phyloP scores from a whole-genome alignment of 1,140 invertebrate species.

The Battus philenor region DNA sequence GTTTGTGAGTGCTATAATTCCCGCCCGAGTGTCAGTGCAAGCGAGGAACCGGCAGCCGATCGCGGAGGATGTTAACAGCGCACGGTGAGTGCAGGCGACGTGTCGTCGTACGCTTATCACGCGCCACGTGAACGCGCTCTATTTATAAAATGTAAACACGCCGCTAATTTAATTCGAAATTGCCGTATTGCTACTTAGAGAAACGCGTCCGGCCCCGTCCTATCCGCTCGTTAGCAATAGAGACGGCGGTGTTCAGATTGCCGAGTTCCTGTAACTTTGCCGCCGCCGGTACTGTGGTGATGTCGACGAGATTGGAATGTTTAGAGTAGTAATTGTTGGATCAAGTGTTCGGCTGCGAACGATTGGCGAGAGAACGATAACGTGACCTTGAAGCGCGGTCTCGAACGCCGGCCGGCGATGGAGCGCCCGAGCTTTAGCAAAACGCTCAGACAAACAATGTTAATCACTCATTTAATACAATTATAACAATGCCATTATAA shows the following conservation, averaged over 20 bases:
- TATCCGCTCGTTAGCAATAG: slow-evolving; percentile 51
- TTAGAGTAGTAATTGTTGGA: slow-evolving; percentile 18
- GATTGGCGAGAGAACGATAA: slow-evolving; percentile 68
- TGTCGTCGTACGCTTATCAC: slow-evolving; percentile 55
- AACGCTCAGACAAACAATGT: slow-evolving; percentile 60
- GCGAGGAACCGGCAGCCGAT: slow-evolving; percentile 50
- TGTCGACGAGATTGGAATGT: slow-evolving; percentile 28
- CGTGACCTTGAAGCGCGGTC: slow-evolving; percentile 64
- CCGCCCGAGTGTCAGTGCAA: slow-evolving; percentile 70
- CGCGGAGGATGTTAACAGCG: slow-evolving; percentile 73
- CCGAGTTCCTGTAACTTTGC: slow-evolving; percentile 63
- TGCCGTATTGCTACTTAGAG: slow-evolving; percentile 46
- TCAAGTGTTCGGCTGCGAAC: slow-evolving; percentile 26
- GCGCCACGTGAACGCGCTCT: slow-evolving; percentile 69
- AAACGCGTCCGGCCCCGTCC: slow-evolving; percentile 35
- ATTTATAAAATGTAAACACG: slow-evolving; percentile 73
- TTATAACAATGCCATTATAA: slow-evolving; percentile 32
- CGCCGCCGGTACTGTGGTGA: slow-evolving; percentile 40
- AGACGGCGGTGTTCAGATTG: slow-evolving; percentile 57
- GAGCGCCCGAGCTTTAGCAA: slow-evolving; percentile 50
- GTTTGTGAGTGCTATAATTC: slow-evolving; percentile 71
- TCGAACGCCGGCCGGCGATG: slow-evolving; percentile 64
- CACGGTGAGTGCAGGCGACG: slow-evolving; percentile 62
- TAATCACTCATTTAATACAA: slow-evolving; percentile 41
- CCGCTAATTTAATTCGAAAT: slow-evolving; percentile 66